Evolutionary conservation across 2,113 vertebrate species (phyloP).

Genomic region (Ictalurus furcatus): DNA sequence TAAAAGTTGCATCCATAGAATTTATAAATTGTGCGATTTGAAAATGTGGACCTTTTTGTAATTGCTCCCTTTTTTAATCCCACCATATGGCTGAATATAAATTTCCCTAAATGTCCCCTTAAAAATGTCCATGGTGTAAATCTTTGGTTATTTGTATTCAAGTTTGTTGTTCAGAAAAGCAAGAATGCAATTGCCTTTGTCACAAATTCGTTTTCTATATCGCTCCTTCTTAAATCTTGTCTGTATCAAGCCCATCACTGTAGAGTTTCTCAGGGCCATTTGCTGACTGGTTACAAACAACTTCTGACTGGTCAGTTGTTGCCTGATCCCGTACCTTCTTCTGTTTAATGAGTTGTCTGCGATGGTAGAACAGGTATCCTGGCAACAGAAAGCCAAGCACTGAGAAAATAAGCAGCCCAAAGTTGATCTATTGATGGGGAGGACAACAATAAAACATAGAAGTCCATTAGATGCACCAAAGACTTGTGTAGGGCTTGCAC

Average conservation of each 20-base stretch:
- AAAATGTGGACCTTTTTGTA: not conserved
- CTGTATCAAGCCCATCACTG: slow-evolving; percentile 48
- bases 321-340: slow-evolving; percentile 40
- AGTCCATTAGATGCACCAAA: not conserved
- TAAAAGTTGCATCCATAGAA: not conserved
- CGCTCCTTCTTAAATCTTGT: slow-evolving; percentile 17
- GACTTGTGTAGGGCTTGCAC: not conserved
- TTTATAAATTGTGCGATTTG: slow-evolving; percentile 13
- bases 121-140: not conserved
- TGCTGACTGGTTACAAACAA: slow-evolving; percentile 42
- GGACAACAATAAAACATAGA: slow-evolving; percentile 36
- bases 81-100: not conserved
- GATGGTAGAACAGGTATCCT: slow-evolving; percentile 77
- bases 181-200: not conserved
- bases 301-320: slow-evolving; percentile 37
- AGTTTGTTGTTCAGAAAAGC: not conserved
- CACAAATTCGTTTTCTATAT: not conserved
- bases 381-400: slow-evolving; percentile 80
- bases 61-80: slow-evolving; percentile 23
- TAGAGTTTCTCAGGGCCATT: slow-evolving; percentile 18
- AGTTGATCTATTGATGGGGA: slow-evolving; percentile 66
- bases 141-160: not conserved
- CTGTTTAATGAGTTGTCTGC: slow-evolving; percentile 60
- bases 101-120: not conserved
- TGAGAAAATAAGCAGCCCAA: slow-evolving; percentile 77